phyloP scores from a whole-genome alignment of 1,140 invertebrate genomes.

The Amyelois transitella region DNA sequence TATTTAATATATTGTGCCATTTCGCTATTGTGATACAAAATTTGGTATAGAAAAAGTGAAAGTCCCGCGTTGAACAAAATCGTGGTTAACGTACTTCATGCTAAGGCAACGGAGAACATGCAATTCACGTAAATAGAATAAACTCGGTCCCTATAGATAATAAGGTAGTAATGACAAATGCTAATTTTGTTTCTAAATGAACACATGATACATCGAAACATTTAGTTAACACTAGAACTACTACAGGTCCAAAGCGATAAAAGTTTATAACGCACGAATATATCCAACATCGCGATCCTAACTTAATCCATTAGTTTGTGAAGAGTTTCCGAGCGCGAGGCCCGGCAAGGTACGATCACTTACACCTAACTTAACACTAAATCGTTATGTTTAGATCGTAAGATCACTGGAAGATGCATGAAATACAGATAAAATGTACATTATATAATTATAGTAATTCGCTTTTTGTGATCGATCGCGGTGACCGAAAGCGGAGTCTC shows the following conservation, averaged over 20 bases:
- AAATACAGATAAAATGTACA: constrained; percentile 57
- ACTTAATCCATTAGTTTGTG: constrained; percentile 66
- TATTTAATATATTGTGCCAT: constrained; percentile 32
- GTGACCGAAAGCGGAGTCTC: constrained; percentile 29
- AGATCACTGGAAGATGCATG: constrained; percentile 71
- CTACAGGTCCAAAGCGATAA: constrained; percentile 56
- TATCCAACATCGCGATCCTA: constrained; percentile 41
- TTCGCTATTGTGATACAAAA: constrained; percentile 8
- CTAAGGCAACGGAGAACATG: constrained; percentile 47
- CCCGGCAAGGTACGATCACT: constrained; percentile 65
- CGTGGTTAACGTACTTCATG: constrained; percentile 10
- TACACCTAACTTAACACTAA: constrained; percentile 63
- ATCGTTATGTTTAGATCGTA: constrained; percentile 58
- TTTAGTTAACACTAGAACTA: constrained; percentile 61
- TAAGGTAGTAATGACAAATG: constrained; percentile 47
- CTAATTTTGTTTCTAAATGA: constrained; percentile 61
- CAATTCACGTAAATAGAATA: constrained; percentile 31
- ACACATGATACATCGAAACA: constrained; percentile 68
- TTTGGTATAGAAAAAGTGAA: constrained; percentile 12
- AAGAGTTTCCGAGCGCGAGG: constrained; percentile 49
- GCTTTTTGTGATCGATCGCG: constrained; percentile 34
- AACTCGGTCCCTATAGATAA: constrained; percentile 44
- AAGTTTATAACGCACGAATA: constrained; percentile 43
- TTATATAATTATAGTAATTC: constrained; percentile 36
- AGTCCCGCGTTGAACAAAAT: constrained; percentile 21